Conservation (phyloP, 2,888 invertebrate species). For the Pollenia labialis region DNA sequence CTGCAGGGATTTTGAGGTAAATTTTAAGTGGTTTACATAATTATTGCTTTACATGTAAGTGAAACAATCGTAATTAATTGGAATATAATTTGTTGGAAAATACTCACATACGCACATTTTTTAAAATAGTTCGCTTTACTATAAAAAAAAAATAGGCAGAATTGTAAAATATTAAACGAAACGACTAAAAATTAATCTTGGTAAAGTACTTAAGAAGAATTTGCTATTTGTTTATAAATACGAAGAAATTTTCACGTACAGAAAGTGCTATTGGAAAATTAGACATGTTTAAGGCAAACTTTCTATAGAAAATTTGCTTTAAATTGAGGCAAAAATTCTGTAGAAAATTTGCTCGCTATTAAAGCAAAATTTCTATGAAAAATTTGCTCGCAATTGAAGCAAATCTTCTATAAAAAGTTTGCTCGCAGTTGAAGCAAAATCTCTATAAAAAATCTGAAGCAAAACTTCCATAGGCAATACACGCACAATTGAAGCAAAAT, state of each 20-base stretch:
- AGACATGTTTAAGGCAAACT: no score
- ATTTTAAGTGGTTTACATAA: slow-evolving; percentile 24
- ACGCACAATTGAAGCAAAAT: background rate
- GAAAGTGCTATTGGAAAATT: no score
- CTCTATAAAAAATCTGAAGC: background rate
- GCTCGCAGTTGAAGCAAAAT: background rate
- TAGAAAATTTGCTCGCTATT: background rate
- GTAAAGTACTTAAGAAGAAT: no score
- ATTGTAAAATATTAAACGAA: no score
- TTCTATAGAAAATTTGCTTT: background rate
- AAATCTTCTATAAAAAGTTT: background rate
- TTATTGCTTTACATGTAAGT: background rate
- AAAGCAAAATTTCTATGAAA: background rate
- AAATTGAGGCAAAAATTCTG: background rate
- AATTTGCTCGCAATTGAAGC: background rate
- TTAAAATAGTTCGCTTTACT: background rate
- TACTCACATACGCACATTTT: background rate
- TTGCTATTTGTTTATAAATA: no score
- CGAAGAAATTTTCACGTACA: no score
- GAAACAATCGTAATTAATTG: slow-evolving; percentile 9
- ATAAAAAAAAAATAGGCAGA: no score
- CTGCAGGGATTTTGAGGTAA: background rate
- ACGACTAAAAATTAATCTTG: no score
- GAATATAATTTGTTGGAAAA: background rate
- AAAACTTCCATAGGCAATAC: no score